Conservation (phyloP, 2,113 vertebrate species). For the Tragelaphus imberbis region DNA sequence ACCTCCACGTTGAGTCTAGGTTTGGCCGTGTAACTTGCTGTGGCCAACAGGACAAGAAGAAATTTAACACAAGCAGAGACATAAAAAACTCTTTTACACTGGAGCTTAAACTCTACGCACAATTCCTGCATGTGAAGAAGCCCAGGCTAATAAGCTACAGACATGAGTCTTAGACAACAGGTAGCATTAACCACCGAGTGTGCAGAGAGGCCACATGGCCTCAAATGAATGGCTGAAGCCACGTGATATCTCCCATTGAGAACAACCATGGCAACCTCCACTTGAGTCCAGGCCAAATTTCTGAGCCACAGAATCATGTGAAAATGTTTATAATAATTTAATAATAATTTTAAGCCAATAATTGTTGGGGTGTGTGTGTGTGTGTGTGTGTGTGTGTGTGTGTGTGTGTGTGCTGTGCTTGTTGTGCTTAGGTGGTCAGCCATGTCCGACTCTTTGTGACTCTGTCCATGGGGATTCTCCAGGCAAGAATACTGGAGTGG, state of each 20-base stretch:
- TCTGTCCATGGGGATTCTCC: neutral
- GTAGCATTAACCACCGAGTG: neutral
- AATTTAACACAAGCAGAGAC: neutral
- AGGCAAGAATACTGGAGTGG: neutral
- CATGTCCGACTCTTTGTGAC: neutral
- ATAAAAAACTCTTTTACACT: neutral
- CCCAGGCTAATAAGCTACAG: neutral
- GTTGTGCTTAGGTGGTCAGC: neutral
- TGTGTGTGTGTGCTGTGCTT: neutral
- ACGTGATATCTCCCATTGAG: neutral
- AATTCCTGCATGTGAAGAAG: neutral
- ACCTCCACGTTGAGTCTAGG: neutral
- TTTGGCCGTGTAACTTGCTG: neutral
- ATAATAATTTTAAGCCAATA: neutral
- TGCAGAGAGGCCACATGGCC: neutral
- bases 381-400: neutral
- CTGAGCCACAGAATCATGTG: neutral
- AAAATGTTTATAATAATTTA: neutral
- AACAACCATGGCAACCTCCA: neutral
- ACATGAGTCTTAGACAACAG: neutral
- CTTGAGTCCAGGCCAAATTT: neutral
- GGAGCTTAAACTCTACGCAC: neutral
- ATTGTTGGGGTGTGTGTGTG: no score
- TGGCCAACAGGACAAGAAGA: neutral
- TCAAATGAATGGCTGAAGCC: neutral